phyloP scores from a whole-genome alignment of 2,797 vertebrate genomes.

The Buphagus erythrorhynchus region DNA sequence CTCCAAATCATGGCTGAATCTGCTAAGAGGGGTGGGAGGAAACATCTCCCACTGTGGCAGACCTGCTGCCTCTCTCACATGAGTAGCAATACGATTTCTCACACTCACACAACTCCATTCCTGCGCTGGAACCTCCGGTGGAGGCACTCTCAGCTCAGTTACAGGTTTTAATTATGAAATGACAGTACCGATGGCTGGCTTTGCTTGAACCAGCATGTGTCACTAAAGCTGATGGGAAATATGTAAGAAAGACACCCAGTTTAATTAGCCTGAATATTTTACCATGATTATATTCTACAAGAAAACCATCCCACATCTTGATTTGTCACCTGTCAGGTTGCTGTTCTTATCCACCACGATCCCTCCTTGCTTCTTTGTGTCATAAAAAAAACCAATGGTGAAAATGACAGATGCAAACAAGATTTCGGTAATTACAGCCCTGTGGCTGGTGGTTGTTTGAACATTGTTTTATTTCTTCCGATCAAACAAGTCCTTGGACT shows the following conservation, averaged over 20 bases:
- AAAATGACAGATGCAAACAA: conserved; percentile 76
- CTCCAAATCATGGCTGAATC: neutral
- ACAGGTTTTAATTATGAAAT: conserved; percentile 73
- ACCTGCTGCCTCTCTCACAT: neutral
- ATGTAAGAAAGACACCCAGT: conserved; percentile 59
- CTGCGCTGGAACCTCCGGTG: neutral
- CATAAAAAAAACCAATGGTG: conserved; percentile 68
- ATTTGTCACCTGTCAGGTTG: conserved; percentile 64
- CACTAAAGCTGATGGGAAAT: conserved; percentile 64
- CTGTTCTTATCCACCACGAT: conserved; percentile 65
- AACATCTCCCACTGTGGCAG: neutral
- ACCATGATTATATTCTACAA: conserved; percentile 41
- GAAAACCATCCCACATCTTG: conserved; percentile 63
- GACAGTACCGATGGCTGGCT: conserved; percentile 49
- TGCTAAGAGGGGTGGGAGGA: neutral
- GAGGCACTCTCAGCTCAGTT: conserved; percentile 27
- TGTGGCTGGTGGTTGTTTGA: conserved; percentile 72
- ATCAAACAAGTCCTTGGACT: conserved; percentile 78
- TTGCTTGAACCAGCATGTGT: conserved; percentile 62
- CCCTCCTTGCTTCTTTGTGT: conserved; percentile 40
- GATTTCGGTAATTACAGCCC: conserved; percentile 75
- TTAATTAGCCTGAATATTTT: conserved; percentile 80
- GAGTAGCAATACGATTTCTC: neutral
- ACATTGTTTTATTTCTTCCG: conserved; percentile 77
- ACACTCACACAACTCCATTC: neutral